Evolutionary conservation across 2,113 vertebrate genomes (phyloP), one percentile per base, ranked within the genome.

Genomic region (Nannospalax galili): DNA sequence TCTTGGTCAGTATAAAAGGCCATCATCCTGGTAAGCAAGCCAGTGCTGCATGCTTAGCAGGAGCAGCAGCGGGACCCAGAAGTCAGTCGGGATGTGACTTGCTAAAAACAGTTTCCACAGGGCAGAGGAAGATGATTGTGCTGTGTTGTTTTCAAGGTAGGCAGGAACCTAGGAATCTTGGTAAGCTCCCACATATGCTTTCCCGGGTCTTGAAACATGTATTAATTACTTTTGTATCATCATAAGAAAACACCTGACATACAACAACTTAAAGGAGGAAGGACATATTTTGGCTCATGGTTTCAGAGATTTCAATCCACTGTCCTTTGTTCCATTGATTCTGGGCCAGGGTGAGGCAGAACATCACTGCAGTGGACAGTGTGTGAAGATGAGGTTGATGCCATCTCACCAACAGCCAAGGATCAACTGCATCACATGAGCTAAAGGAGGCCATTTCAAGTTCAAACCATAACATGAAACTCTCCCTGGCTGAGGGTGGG

Each of bases 41-140:
- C 3, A 24, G 48, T 0, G 4, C 48, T 35, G 7, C 72, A 24
- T 56, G n/a, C 7, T 1, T 1, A 37, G 58, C 74, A 26, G 65
- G 40, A 56, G n/a, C 26, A 40, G 56, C 12, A 24, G 28, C 67
- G 69, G 42, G 79, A 42, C n/a, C 32, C 70, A 69, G 56, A 22
- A 28, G 24, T 17, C 9, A 16, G 79, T 52, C 45, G 45, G 58
- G 10, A 4, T 24, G 52, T 16, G 72, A 84, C 70, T 48, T 65
- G 48, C 48, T 73, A 65, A 75, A 22, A 22, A 42, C 42, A 69
- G 67, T 80, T 80, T 56, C 70, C 64, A 80, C 37, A n/a, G 37
- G 16, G 32, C 16, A 0, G 5, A 5, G 3, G 40, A 17, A 32
- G 16, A 62, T 24, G 17, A 5, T 1, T 40, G 37, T 20, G 4